Evolutionary conservation across 2,113 vertebrate genomes (phyloP).

Genomic region (Eptesicus fuscus): DNA sequence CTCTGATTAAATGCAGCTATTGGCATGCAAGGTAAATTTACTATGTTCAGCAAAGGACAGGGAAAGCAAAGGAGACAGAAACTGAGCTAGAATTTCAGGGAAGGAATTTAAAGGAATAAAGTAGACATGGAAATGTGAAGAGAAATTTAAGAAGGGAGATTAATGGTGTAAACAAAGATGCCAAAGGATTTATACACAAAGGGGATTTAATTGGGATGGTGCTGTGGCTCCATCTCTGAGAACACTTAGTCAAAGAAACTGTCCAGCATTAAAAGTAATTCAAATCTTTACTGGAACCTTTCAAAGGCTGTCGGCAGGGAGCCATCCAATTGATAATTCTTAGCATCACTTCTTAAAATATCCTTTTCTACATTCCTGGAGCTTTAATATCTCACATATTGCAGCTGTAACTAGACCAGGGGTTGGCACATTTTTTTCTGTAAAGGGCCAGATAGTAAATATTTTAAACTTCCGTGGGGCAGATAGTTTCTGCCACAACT

Average conservation of each 20-base stretch:
- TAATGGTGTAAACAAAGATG: background rate
- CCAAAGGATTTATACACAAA: background rate
- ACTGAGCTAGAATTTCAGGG: background rate
- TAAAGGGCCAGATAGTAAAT: background rate
- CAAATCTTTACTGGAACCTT: background rate
- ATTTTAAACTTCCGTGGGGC: background rate
- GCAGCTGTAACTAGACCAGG: background rate
- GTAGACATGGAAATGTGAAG: background rate
- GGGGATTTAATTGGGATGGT: background rate
- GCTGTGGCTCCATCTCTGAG: background rate
- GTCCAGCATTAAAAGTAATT: background rate
- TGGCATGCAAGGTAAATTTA: background rate
- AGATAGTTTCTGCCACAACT: background rate
- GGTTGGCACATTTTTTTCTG: background rate
- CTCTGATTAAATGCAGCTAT: background rate
- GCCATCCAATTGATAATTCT: background rate
- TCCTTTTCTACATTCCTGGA: background rate
- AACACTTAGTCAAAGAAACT: background rate
- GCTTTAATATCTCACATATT: background rate
- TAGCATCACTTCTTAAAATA: slow-evolving; percentile 2
- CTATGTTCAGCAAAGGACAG: background rate
- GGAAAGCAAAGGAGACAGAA: background rate
- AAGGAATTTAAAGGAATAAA: background rate
- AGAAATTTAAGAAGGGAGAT: background rate
- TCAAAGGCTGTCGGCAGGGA: background rate